These are phyloP conservation scores for Sebastes diaconus DNA, from an alignment of 2,797 vertebrate species.

Conservation along the genomic window DNA sequence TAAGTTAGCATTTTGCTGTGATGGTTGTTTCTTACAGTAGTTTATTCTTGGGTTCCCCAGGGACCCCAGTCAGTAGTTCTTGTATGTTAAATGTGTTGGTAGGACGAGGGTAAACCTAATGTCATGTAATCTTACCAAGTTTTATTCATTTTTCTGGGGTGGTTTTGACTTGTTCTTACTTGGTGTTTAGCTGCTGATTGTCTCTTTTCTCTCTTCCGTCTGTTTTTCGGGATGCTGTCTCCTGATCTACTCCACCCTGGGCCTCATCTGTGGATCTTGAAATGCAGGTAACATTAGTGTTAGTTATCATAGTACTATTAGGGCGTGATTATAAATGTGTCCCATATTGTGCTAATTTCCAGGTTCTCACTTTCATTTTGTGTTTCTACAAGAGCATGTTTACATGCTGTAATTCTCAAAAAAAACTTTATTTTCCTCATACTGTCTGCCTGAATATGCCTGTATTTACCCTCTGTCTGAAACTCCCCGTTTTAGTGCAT, in stretches of 20 bases:
- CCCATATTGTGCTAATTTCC: too few species aligned
- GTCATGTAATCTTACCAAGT: neutral
- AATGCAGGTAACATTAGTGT: conserved; percentile 47
- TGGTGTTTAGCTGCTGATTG: neutral
- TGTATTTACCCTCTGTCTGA: too few species aligned
- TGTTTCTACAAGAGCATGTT: too few species aligned
- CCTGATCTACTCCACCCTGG: conserved; percentile 19
- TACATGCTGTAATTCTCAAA: too few species aligned
- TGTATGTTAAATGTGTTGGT: neutral
- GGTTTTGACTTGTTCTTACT: neutral
- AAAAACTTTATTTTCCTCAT: too few species aligned
- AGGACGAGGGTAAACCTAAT: neutral
- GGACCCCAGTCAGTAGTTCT: accelerated
- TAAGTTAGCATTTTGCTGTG: neutral
- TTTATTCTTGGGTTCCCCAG: neutral
- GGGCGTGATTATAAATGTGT: neutral
- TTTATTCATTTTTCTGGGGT: neutral
- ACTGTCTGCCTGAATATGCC: too few species aligned
- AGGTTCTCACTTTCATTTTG: accelerated
- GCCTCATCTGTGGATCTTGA: conserved; percentile 4
- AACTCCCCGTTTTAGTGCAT: too few species aligned
- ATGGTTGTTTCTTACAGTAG: neutral
- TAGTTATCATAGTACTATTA: neutral
- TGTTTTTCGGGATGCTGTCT: conserved; percentile 21
- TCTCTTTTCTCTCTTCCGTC: conserved; percentile 35